Conservation (phyloP, 2,797 vertebrate species). For the Ptychadena robeensis region DNA sequence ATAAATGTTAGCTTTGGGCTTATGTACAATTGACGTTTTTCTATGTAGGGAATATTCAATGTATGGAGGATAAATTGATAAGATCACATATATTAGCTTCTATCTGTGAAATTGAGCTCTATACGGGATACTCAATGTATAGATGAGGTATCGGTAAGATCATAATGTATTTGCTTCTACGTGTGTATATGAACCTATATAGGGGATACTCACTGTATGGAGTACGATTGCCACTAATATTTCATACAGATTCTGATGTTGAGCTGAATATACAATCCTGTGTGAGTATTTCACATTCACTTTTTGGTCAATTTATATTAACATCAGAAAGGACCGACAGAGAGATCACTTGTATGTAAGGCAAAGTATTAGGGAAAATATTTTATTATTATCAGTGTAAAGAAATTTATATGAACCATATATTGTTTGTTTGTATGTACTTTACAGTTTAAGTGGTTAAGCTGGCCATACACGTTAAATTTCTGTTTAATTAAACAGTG, state of each 20-base stretch:
- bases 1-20: no score
- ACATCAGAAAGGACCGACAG: neutral
- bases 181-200: neutral
- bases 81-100: neutral
- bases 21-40: no score
- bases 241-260: neutral
- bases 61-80: neutral
- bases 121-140: neutral
- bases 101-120: neutral
- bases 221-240: neutral
- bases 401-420: neutral
- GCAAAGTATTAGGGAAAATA: neutral
- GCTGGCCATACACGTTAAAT: no score
- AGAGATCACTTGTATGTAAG: neutral
- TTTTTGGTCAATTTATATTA: neutral
- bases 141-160: conserved; percentile 1
- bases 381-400: neutral
- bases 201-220: neutral
- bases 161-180: neutral
- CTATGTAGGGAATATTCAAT: neutral
- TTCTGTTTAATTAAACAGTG: no score
- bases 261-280: no score
- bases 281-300: neutral
- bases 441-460: no score
- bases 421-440: neutral